Evolutionary conservation across 2,888 invertebrate species (phyloP).

Genomic region (Drosophila helvetica): DNA sequence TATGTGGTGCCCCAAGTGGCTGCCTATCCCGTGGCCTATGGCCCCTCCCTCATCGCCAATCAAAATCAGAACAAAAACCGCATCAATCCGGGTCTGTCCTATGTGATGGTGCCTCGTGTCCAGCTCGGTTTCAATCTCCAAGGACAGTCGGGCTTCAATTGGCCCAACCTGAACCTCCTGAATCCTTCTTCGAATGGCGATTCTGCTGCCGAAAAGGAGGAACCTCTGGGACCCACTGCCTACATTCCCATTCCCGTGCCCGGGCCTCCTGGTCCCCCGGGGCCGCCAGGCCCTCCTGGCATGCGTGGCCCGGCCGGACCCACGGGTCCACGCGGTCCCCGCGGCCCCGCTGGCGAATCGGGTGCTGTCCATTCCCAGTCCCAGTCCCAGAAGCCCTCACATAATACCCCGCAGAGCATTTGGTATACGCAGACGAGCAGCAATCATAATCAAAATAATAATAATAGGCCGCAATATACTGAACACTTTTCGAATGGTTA

Average conservation of each 20-base stretch:
- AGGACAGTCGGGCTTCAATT: conserved; percentile 64
- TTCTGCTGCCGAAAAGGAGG: conserved; percentile 55
- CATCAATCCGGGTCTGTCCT: conserved; percentile 37
- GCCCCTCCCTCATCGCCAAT: conserved; percentile 46
- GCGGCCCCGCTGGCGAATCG: conserved; percentile 44
- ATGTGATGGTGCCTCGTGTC: conserved; percentile 63
- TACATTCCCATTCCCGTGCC: conserved; percentile 59
- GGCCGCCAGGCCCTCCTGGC: conserved; percentile 57
- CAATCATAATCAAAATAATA: conserved; percentile 34
- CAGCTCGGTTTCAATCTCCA: conserved; percentile 78
- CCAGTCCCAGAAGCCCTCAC: conserved; percentile 38
- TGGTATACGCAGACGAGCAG: conserved; percentile 60
- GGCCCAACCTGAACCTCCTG: conserved; percentile 50
- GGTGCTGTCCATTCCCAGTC: conserved; percentile 3
- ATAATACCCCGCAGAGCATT: conserved; percentile 30
- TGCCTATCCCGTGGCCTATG: conserved; percentile 63
- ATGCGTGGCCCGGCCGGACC: conserved; percentile 36
- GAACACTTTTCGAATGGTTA: conserved; percentile 60
- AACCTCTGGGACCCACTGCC: conserved; percentile 28
- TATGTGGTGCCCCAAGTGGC: conserved; percentile 72
- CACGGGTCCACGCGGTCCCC: conserved; percentile 50
- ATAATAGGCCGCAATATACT: conserved; percentile 46
- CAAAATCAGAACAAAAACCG: conserved; percentile 37
- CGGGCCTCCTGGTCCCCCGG: conserved; percentile 69
- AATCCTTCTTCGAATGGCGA: conserved; percentile 19